Base-by-base conservation (phyloP, 2,888 invertebrate genomes). In the Heliconius ethilla region DNA sequence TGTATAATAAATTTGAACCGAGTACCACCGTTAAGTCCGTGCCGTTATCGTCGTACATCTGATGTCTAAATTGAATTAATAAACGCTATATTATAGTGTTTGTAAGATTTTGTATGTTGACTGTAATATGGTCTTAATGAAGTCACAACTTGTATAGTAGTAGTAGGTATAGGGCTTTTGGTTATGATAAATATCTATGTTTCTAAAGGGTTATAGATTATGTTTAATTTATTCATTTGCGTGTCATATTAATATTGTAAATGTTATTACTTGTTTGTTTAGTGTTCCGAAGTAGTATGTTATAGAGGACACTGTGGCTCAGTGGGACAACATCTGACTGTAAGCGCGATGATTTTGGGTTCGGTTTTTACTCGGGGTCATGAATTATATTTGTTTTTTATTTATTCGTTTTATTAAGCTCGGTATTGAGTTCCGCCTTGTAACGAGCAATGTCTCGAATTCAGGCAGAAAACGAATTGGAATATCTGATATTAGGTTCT, bases 1-100 rank as follows among this genome's bases (percentile, higher is more conserved):
- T 89, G 91, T 92, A 91, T 92, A 92, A 92, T 92, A 92, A 92
- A 91, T 89, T 87, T 87, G 84, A 82, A 82, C 82, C 85, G 79
- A 83, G 85, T 87, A 55, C 45, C 88, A 90, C 91, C 89, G 90
- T 90, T 91, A 91, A 89, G 88, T 87, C 89, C 86, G 85, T 85
- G 86, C 85, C 86, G 86, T 88, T 89, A 89, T 87, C 88, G 33
- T 33, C 88, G 33, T 33, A 85, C 87, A 87, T 88, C 86, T 86
- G 85, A 89, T 85, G 85, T 86, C 87, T 89, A 89, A 89, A 90
- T 90, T 88, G 83, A 83, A 84, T 85, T 85, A 83, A 84, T 82
- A 83, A 82, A 82, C 80, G 82, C 83, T 81, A 80, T 82, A 83
- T 82, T 33, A 33, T 33, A 81, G 70, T 81, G 77, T 76, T 67